Conservation (phyloP, 2,888 invertebrate genomes). For the Sinohyriopsis cumingii region DNA sequence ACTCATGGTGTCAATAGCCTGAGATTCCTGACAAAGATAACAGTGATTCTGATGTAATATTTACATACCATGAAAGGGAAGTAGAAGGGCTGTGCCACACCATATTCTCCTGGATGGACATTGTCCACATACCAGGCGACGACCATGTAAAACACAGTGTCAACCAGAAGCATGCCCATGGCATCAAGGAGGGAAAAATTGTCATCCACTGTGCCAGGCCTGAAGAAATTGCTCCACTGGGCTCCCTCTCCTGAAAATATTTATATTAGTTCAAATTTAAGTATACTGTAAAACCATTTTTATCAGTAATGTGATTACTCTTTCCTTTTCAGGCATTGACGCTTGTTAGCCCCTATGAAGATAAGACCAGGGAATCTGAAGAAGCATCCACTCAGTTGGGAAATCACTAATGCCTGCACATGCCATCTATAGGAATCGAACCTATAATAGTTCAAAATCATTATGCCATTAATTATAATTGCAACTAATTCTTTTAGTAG, state of each 20-base stretch:
- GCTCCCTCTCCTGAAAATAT: slow-evolving; percentile 60
- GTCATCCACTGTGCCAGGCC: slow-evolving; percentile 80
- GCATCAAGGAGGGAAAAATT: slow-evolving; percentile 77
- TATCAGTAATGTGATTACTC: neutral
- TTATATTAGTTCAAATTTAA: neutral
- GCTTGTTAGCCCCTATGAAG: too few relatives aligned
- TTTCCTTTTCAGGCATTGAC: too few relatives aligned
- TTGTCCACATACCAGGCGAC: slow-evolving; percentile 90
- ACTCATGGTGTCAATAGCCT: too few relatives aligned
- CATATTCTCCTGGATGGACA: slow-evolving; percentile 88
- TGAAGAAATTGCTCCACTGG: slow-evolving; percentile 65
- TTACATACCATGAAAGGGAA: slow-evolving; percentile 80
- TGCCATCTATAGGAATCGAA: too few relatives aligned
- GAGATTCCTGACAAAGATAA: too few relatives aligned
- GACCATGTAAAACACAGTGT: slow-evolving; percentile 81
- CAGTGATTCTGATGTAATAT: too few relatives aligned
- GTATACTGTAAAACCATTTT: neutral
- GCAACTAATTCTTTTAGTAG: too few relatives aligned
- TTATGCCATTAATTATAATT: too few relatives aligned
- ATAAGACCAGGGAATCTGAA: too few relatives aligned
- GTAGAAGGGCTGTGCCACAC: slow-evolving; percentile 86
- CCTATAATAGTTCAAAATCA: too few relatives aligned
- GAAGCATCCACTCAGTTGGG: too few relatives aligned
- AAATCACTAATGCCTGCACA: too few relatives aligned
- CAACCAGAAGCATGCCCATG: slow-evolving; percentile 81